A percentile compares a stretch with the other conserved stretches of the same genome.
Conservation (phyloP, 1,140 invertebrate genomes). For the Musca vetustissima region DNA sequence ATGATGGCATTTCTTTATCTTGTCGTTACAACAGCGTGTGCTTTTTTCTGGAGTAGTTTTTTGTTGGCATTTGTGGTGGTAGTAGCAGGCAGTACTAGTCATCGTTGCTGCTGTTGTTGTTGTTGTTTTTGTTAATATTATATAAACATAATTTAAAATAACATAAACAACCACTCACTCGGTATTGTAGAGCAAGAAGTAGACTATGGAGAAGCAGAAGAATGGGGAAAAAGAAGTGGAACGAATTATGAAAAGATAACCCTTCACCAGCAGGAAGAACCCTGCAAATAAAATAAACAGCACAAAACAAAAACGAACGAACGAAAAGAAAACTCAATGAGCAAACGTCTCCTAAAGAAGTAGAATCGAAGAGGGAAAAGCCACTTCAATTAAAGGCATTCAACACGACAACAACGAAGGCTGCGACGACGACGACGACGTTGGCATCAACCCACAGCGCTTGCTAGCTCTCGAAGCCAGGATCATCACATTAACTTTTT, state of each 20-base stretch:
- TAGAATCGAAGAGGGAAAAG: neutral
- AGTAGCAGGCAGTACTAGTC: no score
- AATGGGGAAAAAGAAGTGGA: neutral
- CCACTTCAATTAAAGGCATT: constrained; percentile 16
- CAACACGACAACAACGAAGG: neutral
- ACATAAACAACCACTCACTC: constrained; percentile 5
- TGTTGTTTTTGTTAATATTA: constrained; percentile 8
- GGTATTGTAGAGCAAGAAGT: no score
- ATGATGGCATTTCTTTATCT: no score
- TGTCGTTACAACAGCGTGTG: no score
- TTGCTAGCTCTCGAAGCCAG: constrained; percentile 5
- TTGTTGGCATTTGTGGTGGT: no score
- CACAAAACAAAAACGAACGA: neutral
- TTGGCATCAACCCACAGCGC: neutral
- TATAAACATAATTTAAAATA: constrained; percentile 11
- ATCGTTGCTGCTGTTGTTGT: no score
- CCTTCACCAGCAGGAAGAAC: neutral
- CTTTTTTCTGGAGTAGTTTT: no score
- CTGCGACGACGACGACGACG: no score
- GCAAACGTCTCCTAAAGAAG: no score
- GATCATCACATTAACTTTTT: constrained; percentile 11
- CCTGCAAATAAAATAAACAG: no score
- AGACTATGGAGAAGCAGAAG: no score
- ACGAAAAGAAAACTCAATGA: neutral
- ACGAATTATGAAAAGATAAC: constrained; percentile 13